A percentile compares a stretch with the other conserved stretches of the same genome.
Evolutionary conservation across 2,888 invertebrate species (phyloP).

Genomic region (Ommatoiulus sabulosus): DNA sequence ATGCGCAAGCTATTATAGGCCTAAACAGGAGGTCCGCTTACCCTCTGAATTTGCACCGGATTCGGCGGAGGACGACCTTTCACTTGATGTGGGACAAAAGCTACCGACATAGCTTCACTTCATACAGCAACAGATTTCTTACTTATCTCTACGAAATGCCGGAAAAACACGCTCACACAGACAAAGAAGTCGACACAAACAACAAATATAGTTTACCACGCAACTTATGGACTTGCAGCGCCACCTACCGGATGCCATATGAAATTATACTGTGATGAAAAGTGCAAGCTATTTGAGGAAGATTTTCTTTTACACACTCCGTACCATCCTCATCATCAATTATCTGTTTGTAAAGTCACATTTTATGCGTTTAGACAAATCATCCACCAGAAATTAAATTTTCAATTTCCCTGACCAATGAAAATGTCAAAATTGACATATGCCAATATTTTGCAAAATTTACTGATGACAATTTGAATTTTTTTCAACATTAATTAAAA

Average conservation of each 20-base stretch:
- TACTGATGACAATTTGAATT: no score
- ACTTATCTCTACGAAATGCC: slow-evolving; percentile 11
- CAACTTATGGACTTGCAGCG: not conserved
- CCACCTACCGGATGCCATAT: not conserved
- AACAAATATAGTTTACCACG: not conserved
- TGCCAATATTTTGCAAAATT: no score
- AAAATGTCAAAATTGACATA: no score
- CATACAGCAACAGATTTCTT: not conserved
- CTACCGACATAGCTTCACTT: slow-evolving; percentile 75
- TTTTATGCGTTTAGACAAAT: no score
- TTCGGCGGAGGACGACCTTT: slow-evolving; percentile 81
- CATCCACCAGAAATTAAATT: no score
- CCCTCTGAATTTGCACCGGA: slow-evolving; percentile 86
- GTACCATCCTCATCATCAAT: no score
- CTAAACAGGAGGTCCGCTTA: slow-evolving; percentile 62
- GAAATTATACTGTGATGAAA: no score
- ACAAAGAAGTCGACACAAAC: not conserved
- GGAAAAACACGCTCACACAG: not conserved
- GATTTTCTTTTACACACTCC: no score
- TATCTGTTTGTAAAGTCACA: no score
- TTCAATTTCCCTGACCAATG: no score
- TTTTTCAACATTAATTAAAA: no score
- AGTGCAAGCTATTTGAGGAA: no score
- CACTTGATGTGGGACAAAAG: slow-evolving; percentile 74
- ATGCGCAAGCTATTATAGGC: not conserved